Evolutionary conservation across 2,888 invertebrate species (phyloP).

Genomic region (Rhingia rostrata): DNA sequence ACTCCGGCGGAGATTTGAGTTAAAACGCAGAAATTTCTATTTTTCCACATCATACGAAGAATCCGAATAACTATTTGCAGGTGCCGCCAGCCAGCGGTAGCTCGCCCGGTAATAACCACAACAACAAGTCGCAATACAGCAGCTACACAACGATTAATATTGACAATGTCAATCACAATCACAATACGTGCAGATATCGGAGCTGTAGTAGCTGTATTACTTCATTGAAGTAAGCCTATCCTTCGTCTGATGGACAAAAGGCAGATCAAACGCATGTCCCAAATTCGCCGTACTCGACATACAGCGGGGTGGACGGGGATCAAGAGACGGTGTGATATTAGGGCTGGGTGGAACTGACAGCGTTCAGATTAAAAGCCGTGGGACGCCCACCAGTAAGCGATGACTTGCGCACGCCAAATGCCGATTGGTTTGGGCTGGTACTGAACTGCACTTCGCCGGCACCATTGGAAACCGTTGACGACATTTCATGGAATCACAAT

Average conservation of each 20-base stretch:
- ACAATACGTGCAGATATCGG: constrained; percentile 83
- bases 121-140: constrained; percentile 16
- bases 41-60: constrained; percentile 79
- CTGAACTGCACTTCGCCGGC: constrained; percentile 94
- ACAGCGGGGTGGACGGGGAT: constrained; percentile 79
- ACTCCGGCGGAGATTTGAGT: constrained; percentile 79
- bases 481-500: constrained; percentile 72
- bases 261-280: constrained; percentile 71
- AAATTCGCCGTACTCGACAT: constrained; percentile 82
- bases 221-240: constrained; percentile 82
- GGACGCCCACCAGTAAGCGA: constrained; percentile 81
- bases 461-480: constrained; percentile 78
- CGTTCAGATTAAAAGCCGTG: constrained; percentile 83
- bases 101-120: constrained; percentile 41
- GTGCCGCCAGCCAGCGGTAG: constrained; percentile 72
- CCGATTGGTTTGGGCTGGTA: constrained; percentile 92
- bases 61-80: constrained; percentile 78
- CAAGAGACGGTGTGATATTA: constrained; percentile 81
- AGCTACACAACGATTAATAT: constrained; percentile 30
- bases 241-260: constrained; percentile 77
- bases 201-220: constrained; percentile 83
- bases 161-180: constrained; percentile 80
- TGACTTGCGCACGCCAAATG: constrained; percentile 82
- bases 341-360: constrained; percentile 77
- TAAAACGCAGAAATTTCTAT: constrained; percentile 80